Evolutionary conservation across 2,888 invertebrate species (phyloP).

Genomic region (Ernsta delagoae): DNA sequence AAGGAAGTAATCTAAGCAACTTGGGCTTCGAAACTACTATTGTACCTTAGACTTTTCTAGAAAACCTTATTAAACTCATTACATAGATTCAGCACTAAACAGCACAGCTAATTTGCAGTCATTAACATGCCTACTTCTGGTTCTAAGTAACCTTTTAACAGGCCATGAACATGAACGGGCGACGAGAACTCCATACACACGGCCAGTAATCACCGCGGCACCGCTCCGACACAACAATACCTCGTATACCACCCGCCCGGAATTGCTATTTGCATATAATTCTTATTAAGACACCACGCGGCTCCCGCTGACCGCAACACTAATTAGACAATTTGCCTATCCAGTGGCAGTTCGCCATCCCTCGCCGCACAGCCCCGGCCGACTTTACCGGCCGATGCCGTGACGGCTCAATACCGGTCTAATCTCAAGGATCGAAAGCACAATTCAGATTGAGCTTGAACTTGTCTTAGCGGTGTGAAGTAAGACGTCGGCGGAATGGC

Average conservation of each 20-base stretch:
- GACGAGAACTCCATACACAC: slow-evolving; percentile 31
- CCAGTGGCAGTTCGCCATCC: slow-evolving; percentile 48
- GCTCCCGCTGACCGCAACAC: slow-evolving; percentile 57
- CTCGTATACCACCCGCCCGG: slow-evolving; percentile 41
- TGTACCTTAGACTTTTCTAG: background rate
- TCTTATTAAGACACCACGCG: slow-evolving; percentile 62
- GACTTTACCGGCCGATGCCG: slow-evolving; percentile 20
- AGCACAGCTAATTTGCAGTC: background rate
- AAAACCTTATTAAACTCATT: background rate
- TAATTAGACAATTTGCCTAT: slow-evolving; percentile 80
- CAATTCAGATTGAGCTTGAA: slow-evolving; percentile 41
- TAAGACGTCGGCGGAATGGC: slow-evolving; percentile 68
- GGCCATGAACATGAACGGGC: slow-evolving; percentile 23
- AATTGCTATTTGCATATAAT: slow-evolving; percentile 62
- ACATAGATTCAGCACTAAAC: background rate
- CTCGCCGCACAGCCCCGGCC: slow-evolving; percentile 3
- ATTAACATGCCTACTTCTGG: slow-evolving; percentile 20
- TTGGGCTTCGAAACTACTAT: too few species aligned
- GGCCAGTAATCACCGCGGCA: slow-evolving; percentile 28
- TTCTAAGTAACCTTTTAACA: slow-evolving; percentile 26
- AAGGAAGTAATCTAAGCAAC: too few species aligned
- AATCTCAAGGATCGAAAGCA: slow-evolving; percentile 40
- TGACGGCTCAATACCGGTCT: slow-evolving; percentile 36
- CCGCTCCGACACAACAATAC: slow-evolving; percentile 37
- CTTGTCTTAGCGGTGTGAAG: slow-evolving; percentile 54